Base-by-base conservation (phyloP, 2,888 invertebrate species). In the Belgica antarctica region DNA sequence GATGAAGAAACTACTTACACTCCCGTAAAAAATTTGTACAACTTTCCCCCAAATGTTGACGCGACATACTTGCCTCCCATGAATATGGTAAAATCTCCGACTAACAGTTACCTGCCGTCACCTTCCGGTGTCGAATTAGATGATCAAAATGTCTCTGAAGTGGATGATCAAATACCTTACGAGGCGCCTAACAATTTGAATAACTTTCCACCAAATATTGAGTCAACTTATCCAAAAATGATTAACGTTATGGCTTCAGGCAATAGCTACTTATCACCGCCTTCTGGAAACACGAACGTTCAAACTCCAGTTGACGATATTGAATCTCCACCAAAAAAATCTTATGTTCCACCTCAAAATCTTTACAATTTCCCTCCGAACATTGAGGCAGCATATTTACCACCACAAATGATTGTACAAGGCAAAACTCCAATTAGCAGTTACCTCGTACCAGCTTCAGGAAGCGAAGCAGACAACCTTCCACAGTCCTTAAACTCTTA, bases 11-110 rank as follows among this genome's bases (percentile, higher is more conserved):
- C 41, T 15, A 25, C 27, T 59, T 25, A 59, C 25, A 27, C 59
- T 1, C 36, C 70, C 17, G 24, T 17, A 5, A 59, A 34, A 22
- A 41, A 70, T 46, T 19, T 62, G 2, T 17, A 62, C 27, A 41
- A 27, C 15, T 70, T 70, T 62, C 70, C 61, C 28, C 70, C 70
- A 12, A 70, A 70, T 62, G 19, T 46, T 2, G 25, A 52, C 1
- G 73, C 76, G 1, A 76, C 76, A 12, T 80, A 80, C 72, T 76
- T 77, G 1, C 71, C 75, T 8, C 77, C 74, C n/a, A n/a, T n/a
- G n/a, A n/a, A n/a, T 31, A 8, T 31, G 34, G 34, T 31, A 31
- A 31, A n/a, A n/a, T n/a, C n/a, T n/a, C n/a, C n/a, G n/a, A 46
- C 15, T n/a, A 46, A 4, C 15, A 34, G 34, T 15, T 4, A 46